A percentile compares a stretch with the other conserved stretches of the same genome.
Evolutionary conservation across 2,797 vertebrate genomes (phyloP).

Genomic region (Pipistrellus kuhlii): DNA sequence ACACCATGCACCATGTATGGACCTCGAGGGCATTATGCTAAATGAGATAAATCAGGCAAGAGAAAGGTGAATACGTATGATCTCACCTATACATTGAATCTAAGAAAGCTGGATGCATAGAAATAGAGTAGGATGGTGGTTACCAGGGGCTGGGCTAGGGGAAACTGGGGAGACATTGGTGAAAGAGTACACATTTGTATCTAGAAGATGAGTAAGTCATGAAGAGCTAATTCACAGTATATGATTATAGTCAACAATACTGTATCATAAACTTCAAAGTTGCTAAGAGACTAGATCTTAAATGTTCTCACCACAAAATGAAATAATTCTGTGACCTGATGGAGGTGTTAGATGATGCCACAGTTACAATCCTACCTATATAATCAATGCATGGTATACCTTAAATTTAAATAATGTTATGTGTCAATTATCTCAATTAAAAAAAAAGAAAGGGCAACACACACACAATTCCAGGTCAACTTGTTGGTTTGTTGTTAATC

Average conservation of each 20-base stretch:
- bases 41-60: not conserved
- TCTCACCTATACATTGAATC: fast-evolving
- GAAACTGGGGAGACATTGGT: too few species aligned
- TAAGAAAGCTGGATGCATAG: not conserved
- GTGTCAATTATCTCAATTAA: not conserved
- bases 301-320: not conserved
- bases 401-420: too few species aligned
- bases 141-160: too few species aligned
- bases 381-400: fast-evolving
- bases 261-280: too few species aligned
- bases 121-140: not conserved
- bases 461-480: not conserved
- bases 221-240: fast-evolving
- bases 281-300: not conserved
- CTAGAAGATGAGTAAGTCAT: too few species aligned
- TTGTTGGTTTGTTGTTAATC: not conserved
- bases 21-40: fast-evolving
- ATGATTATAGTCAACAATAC: fast-evolving
- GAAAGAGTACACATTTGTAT: not conserved
- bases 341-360: fast-evolving
- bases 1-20: fast-evolving
- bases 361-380: fast-evolving
- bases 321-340: not conserved
- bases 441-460: not conserved
- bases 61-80: not conserved